Base-by-base conservation (phyloP, 2,888 invertebrate genomes). In the Andrena haemorrhoa region DNA sequence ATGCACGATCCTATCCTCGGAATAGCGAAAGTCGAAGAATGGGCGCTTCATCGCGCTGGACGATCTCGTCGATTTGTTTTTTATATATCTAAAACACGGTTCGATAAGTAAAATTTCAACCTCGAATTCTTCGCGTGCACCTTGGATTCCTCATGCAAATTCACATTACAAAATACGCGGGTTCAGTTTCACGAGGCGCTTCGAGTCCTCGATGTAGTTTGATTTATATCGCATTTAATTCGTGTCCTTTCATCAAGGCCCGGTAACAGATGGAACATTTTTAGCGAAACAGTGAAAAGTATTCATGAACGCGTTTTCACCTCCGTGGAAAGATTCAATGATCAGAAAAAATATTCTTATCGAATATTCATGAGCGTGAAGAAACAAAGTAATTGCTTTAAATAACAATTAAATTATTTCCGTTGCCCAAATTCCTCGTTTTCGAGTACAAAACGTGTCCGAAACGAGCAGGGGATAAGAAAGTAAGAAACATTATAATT, bases 11-110 rank as follows among this genome's bases (percentile, higher is more conserved):
- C n/a, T 58, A 69, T 35, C 31, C 70, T 23, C 29, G 61, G 8
- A 49, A 41, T 26, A 72, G 72, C 76, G 76, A 76, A 70, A 71
- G 72, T 65, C 33, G 6, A 70, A 65, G 5, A 29, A 53, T n/a
- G 2, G 23, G 12, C 72, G 10, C 23, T 1, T 26, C 26, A 47
- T 23, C 20, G 23, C 20, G 10, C 10, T n/a, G 8, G 23, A 53
- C 4, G 23, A 56, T 56, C 23, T 56, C 23, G 20, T 56, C 23
- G 56, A 56, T 4, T 26, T 10, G 20, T 56, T 26, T 56, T 56
- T 23, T 23, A 26, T 10, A 26, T 23, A 5, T 5, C 4, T 41
- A 16, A 12, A 56, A 26, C 23, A 23, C 23, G 3, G 1, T 26
- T 20, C 20, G 10, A 56, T 56, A 56, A 56, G 10, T 23, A 10